Evolutionary conservation across 2,113 vertebrate genomes (phyloP).

Genomic region (Coracopsis vasa): DNA sequence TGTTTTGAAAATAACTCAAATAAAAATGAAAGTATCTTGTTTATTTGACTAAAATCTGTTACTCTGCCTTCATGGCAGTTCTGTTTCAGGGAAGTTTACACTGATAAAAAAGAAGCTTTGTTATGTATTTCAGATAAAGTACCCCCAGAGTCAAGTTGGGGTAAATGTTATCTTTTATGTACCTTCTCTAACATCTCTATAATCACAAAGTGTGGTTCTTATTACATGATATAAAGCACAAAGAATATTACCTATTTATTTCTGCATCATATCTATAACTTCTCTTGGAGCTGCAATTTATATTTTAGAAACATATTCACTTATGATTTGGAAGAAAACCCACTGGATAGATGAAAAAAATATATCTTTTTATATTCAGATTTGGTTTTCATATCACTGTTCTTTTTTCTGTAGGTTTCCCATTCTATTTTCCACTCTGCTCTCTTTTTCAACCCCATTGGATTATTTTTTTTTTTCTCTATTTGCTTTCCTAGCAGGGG

Average conservation of each 20-base stretch:
- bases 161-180: background rate
- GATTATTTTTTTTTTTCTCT: background rate
- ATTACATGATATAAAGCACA: background rate
- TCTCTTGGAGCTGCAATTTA: background rate
- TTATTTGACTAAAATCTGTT: background rate
- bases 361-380: background rate
- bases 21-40: background rate
- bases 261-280: background rate
- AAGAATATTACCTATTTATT: background rate
- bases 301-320: background rate
- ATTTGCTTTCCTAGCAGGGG: background rate
- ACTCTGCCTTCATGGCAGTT: background rate
- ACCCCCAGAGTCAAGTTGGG: background rate
- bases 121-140: background rate
- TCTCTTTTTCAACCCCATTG: background rate
- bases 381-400: background rate
- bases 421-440: background rate
- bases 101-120: background rate
- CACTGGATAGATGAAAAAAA: background rate
- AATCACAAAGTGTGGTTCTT: background rate
- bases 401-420: background rate
- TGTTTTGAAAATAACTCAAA: background rate
- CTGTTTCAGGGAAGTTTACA: background rate
- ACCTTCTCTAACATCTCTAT: background rate
- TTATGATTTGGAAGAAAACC: background rate